Conservation (phyloP, 2,888 invertebrate genomes). For the Craniophora ligustri region DNA sequence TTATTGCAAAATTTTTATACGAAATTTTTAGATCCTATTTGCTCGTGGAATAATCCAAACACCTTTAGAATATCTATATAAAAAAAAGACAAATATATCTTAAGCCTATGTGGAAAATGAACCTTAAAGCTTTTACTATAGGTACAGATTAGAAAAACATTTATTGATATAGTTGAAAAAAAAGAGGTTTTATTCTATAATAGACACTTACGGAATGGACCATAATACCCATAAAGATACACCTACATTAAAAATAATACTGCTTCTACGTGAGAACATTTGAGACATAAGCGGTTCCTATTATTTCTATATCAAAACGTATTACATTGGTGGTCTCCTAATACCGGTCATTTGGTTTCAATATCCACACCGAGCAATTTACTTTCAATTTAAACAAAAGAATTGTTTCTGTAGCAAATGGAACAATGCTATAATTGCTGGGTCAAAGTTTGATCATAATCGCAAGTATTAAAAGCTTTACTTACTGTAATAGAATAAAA, state of each 20-base stretch:
- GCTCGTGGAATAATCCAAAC: no score
- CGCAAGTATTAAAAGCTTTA: conserved; percentile 19
- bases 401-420: conserved; percentile 8
- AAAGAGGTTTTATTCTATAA: background rate
- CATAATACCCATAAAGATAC: conserved; percentile 7
- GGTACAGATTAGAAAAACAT: no score
- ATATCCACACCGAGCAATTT: conserved; percentile 31
- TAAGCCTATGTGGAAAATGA: no score
- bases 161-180: no score
- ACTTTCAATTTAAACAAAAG: conserved; percentile 41
- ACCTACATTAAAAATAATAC: conserved; percentile 15
- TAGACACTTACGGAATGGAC: background rate
- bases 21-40: no score
- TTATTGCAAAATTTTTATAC: no score
- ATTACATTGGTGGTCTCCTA: conserved; percentile 17
- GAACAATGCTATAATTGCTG: background rate
- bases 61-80: no score
- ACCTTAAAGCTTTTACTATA: no score
- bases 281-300: conserved; percentile 21
- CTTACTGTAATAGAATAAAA: background rate
- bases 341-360: conserved; percentile 22
- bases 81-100: no score
- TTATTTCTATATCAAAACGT: conserved; percentile 12
- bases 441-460: conserved; percentile 18
- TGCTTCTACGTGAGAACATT: conserved; percentile 25